phyloP scores from a whole-genome alignment of 2,797 vertebrate species.

The Zenarchopterus dispar region DNA sequence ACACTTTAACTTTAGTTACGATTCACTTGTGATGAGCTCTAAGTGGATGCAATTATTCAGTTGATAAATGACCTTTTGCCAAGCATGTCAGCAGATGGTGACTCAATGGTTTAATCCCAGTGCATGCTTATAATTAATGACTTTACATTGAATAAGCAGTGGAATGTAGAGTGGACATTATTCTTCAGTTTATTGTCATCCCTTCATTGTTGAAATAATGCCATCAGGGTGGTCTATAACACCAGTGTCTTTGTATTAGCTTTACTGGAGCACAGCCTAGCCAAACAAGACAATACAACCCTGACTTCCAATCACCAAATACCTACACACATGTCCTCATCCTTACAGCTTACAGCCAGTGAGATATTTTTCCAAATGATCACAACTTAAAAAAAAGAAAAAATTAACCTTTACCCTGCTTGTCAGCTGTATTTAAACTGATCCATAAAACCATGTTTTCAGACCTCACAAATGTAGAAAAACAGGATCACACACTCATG shows the following conservation, averaged over 20 bases:
- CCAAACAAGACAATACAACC: not conserved
- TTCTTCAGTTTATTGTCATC: constrained; percentile 3
- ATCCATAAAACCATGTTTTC: not conserved
- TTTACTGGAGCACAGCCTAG: not conserved
- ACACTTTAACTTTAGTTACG: too few relatives aligned
- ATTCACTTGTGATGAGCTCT: not conserved
- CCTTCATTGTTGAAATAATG: constrained; percentile 13
- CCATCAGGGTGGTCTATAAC: constrained; percentile 10
- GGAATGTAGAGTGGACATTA: not conserved
- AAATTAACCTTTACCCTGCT: not conserved
- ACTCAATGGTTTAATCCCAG: constrained; percentile 7
- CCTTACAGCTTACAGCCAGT: not conserved
- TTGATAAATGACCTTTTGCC: not conserved
- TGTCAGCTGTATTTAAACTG: not conserved
- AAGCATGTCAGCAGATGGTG: not conserved
- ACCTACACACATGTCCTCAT: not conserved
- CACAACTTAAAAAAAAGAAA: not conserved
- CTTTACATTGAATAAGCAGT: constrained; percentile 1
- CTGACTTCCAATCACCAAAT: not conserved
- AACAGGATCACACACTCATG: not conserved
- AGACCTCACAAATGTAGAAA: not conserved
- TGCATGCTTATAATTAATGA: not conserved
- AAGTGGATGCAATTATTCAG: not conserved
- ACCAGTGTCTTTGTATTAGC: not conserved
- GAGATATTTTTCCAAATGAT: not conserved